Base-by-base conservation (phyloP, 2,888 invertebrate species). In the Odontothrips loti region DNA sequence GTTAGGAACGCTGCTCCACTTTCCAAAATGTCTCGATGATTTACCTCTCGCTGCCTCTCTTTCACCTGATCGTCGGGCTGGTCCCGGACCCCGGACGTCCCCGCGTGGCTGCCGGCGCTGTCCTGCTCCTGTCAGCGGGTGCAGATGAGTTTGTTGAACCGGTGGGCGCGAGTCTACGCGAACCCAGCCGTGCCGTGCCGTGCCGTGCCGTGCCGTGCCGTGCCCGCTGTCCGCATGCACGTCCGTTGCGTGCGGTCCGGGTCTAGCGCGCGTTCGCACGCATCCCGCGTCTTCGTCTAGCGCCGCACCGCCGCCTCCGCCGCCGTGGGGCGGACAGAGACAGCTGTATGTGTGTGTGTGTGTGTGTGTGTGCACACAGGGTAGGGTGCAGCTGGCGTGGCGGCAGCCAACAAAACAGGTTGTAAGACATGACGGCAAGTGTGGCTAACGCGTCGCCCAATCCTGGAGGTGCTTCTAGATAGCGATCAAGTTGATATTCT, bases 81-180 rank as follows among this genome's bases (percentile, higher is more conserved):
- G 3, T 43, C 34, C 34, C 34, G 2, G 34, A 43, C 34, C 34
- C 3, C 34, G 3, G 34, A 2, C 34, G 34, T 6, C 34, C 6
- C 15, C 48, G 10, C 48, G 9, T 48, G 48, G 51, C 58, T 17
- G 58, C 58, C n/a, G 58, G 15, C n/a, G 58, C 58, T 58, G 58
- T 17, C 58, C 68, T 75, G 68, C 27, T 17, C 58, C 68, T 75
- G 68, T 75, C 68, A 75, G 68, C 68, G 12, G 23, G 23, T 27
- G 68, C 68, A 27, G 68, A 75, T 75, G 68, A 75, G 68, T 75
- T 75, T 75, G 68, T 75, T 75, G 68, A 75, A 75, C 68, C n/a
- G n/a, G n/a, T n/a, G n/a, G n/a, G n/a, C n/a, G n/a, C n/a, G n/a
- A n/a, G n/a, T n/a, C n/a, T 27, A 27, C 23, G 23, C 68, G 68